phyloP scores from a whole-genome alignment of 2,113 vertebrate genomes.

The Carassius gibelio region DNA sequence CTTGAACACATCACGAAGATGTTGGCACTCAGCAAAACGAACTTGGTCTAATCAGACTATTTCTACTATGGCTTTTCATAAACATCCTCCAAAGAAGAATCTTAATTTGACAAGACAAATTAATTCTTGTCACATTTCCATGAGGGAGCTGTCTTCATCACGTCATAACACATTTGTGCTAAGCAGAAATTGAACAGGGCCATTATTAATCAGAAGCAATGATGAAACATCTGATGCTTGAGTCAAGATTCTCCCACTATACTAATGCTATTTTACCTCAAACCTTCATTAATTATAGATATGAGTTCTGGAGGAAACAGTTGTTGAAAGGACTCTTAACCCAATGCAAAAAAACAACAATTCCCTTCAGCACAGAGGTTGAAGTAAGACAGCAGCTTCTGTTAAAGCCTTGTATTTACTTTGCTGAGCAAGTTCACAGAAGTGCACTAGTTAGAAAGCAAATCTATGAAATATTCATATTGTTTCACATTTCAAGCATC shows the following conservation, averaged over 20 bases:
- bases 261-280: constrained; percentile 30
- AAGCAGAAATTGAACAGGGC: constrained; percentile 17
- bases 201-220: constrained; percentile 37
- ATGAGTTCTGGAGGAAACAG: constrained; percentile 37
- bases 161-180: constrained; percentile 20
- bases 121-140: constrained; percentile 14
- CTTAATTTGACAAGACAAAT: constrained; percentile 14
- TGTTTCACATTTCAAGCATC: neutral
- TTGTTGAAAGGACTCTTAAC: constrained; percentile 33
- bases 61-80: constrained; percentile 2
- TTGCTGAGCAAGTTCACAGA: neutral
- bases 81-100: constrained; percentile 1
- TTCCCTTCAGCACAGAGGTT: neutral
- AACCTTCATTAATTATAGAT: constrained; percentile 53
- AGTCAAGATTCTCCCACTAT: constrained; percentile 16
- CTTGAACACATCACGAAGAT: constrained; percentile 4
- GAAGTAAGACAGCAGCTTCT: neutral
- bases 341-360: constrained; percentile 12
- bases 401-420: neutral
- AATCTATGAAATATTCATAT: constrained; percentile 33
- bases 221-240: constrained; percentile 49
- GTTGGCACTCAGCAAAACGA: neutral
- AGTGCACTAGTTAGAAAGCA: constrained; percentile 10
- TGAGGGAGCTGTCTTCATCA: constrained; percentile 1
- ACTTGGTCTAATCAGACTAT: neutral